phyloP scores from a whole-genome alignment of 2,888 invertebrate genomes.

The Cerastis rubricosa region DNA sequence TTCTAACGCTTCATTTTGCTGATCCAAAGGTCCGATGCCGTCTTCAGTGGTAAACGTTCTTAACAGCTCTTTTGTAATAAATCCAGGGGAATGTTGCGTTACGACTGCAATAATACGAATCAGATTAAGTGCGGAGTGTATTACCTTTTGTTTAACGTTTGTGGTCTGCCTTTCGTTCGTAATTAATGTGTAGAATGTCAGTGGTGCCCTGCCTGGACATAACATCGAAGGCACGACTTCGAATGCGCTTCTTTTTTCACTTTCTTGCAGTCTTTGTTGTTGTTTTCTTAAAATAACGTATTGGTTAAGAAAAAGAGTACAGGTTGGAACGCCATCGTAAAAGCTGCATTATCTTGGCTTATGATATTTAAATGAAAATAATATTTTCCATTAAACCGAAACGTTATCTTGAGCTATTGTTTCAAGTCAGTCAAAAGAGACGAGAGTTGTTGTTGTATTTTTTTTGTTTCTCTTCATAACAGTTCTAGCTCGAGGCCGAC shows the following conservation, averaged over 20 bases:
- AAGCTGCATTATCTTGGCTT: constrained; percentile 28
- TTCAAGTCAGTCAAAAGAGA: constrained; percentile 42
- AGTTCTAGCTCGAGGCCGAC: background rate
- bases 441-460: constrained; percentile 20
- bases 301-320: constrained; percentile 40
- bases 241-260: constrained; percentile 59
- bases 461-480: constrained; percentile 24
- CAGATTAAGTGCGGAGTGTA: constrained; percentile 84
- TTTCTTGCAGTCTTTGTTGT: constrained; percentile 45
- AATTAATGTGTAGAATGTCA: constrained; percentile 80
- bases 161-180: constrained; percentile 76
- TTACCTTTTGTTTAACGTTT: constrained; percentile 82
- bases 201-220: constrained; percentile 62
- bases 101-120: constrained; percentile 86
- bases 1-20: constrained; percentile 84
- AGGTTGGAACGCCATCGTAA: constrained; percentile 15
- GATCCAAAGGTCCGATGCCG: constrained; percentile 83
- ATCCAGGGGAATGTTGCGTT: constrained; percentile 85
- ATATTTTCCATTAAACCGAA: constrained; percentile 16
- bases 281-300: constrained; percentile 55
- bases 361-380: constrained; percentile 41
- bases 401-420: constrained; percentile 49
- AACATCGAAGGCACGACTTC: constrained; percentile 67
- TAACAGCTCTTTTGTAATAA: constrained; percentile 88
- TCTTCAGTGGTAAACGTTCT: constrained; percentile 77